Percentiles rank a stretch among this genome's conserved stretches.
These are phyloP conservation scores for Argynnis bischoffii DNA, from an alignment of 2,888 invertebrate genomes.

Conservation along the genomic window DNA sequence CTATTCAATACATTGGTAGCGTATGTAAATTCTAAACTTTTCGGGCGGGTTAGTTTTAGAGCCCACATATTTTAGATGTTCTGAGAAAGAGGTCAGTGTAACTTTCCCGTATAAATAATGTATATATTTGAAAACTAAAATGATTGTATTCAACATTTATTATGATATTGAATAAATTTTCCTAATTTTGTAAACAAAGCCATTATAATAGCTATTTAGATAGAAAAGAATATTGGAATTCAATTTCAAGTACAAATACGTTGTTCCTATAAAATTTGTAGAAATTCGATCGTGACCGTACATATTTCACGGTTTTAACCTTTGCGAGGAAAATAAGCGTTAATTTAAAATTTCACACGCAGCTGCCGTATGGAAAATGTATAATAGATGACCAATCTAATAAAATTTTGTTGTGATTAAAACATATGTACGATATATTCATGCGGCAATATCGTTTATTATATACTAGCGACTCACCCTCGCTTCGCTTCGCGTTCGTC, in stretches of 20 bases:
- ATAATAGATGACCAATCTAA: slow-evolving; percentile 25
- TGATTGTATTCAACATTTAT: background rate
- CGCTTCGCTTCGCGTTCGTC: too few relatives aligned
- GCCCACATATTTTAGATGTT: slow-evolving; percentile 12
- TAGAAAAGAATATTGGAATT: slow-evolving; percentile 11
- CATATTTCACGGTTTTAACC: slow-evolving; percentile 18
- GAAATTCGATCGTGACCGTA: slow-evolving; percentile 19
- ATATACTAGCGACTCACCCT: too few relatives aligned
- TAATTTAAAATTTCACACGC: slow-evolving; percentile 19
- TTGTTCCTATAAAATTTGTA: slow-evolving; percentile 3
- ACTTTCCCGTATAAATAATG: slow-evolving; percentile 8
- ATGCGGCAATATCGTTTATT: slow-evolving; percentile 43
- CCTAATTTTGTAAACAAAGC: slow-evolving; percentile 1
- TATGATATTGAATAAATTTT: background rate
- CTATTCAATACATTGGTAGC: slow-evolving; percentile 24
- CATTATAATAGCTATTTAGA: background rate
- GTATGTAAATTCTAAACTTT: slow-evolving; percentile 25
- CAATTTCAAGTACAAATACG: slow-evolving; percentile 13
- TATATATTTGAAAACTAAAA: background rate
- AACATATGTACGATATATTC: background rate
- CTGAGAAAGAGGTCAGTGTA: slow-evolving; percentile 7
- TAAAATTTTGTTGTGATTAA: slow-evolving; percentile 24
- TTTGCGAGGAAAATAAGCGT: slow-evolving; percentile 16
- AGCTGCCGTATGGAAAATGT: slow-evolving; percentile 23
- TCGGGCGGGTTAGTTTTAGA: slow-evolving; percentile 20